A percentile compares a stretch with the other conserved stretches of the same genome.
These are phyloP conservation scores for Xerus inauris DNA, from an alignment of 2,113 vertebrate genomes.

Conservation along the genomic window DNA sequence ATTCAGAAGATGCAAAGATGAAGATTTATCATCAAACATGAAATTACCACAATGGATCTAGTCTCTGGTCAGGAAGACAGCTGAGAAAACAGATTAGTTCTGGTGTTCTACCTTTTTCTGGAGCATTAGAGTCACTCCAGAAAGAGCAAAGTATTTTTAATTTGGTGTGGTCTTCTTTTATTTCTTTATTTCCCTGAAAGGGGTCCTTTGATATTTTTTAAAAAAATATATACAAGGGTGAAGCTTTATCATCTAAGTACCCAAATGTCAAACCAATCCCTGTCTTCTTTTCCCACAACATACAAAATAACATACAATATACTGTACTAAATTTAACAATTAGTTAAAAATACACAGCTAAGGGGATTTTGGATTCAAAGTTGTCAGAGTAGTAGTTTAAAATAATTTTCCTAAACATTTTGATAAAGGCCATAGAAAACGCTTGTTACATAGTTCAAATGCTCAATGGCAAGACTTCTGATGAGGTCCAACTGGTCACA, in stretches of 20 bases:
- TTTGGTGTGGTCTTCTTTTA: background rate
- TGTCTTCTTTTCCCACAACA: background rate
- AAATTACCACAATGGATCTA: background rate
- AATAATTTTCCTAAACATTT: slow-evolving; percentile 67
- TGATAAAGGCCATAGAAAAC: slow-evolving; percentile 60
- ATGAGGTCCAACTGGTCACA: slow-evolving; percentile 59
- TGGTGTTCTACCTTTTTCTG: background rate
- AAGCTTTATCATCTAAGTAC: slow-evolving; percentile 39
- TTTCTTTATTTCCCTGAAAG: background rate
- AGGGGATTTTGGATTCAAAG: slow-evolving; percentile 54
- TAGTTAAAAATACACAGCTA: slow-evolving; percentile 49
- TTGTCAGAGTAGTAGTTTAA: slow-evolving; percentile 62
- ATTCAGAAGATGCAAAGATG: background rate
- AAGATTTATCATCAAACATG: background rate
- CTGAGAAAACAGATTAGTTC: background rate
- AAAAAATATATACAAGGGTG: background rate
- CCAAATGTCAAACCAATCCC: slow-evolving; percentile 34
- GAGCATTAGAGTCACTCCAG: background rate
- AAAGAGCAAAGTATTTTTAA: background rate
- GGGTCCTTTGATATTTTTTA: background rate
- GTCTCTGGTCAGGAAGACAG: background rate
- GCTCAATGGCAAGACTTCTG: slow-evolving; percentile 70
- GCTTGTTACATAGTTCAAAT: slow-evolving; percentile 70
- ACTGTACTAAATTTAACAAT: slow-evolving; percentile 19
- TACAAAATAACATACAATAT: slow-evolving; percentile 4